phyloP scores from a whole-genome alignment of 2,888 invertebrate species.

The Epirrita christyi region DNA sequence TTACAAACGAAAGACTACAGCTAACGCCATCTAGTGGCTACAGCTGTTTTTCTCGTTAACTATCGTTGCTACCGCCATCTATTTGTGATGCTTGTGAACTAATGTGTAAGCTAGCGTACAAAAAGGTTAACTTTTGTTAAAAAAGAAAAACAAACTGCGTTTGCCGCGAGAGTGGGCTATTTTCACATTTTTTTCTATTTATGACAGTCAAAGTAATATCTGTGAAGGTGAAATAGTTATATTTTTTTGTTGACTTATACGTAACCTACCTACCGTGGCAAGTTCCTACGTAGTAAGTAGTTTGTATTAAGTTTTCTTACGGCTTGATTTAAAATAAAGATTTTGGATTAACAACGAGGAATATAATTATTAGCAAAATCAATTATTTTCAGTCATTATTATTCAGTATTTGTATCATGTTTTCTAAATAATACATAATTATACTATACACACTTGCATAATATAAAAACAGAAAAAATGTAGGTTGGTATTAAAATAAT shows the following conservation, averaged over 20 bases:
- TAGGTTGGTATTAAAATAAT: no score
- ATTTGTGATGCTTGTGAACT: constrained; percentile 21
- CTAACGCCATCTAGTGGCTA: constrained; percentile 30
- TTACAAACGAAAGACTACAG: constrained; percentile 18
- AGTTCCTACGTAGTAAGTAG: no score
- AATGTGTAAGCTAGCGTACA: constrained; percentile 16
- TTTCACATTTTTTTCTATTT: constrained; percentile 56
- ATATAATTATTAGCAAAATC: no score
- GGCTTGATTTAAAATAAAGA: no score
- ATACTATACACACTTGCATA: no score
- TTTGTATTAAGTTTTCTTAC: no score
- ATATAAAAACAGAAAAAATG: no score
- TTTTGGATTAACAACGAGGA: no score
- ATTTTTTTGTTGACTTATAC: not conserved
- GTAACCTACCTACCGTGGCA: no score
- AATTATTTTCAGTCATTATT: no score
- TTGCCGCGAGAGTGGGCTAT: constrained; percentile 71
- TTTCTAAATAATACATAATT: no score
- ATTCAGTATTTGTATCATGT: no score
- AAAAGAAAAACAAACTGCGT: constrained; percentile 42
- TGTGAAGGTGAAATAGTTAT: constrained; percentile 2
- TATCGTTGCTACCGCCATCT: constrained; percentile 15
- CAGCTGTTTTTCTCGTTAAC: not conserved
- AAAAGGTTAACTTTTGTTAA: constrained; percentile 38
- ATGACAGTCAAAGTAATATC: constrained; percentile 2